These are phyloP conservation scores for Marmota monax DNA, from an alignment of 2,113 vertebrate species.

Conservation along the genomic window DNA sequence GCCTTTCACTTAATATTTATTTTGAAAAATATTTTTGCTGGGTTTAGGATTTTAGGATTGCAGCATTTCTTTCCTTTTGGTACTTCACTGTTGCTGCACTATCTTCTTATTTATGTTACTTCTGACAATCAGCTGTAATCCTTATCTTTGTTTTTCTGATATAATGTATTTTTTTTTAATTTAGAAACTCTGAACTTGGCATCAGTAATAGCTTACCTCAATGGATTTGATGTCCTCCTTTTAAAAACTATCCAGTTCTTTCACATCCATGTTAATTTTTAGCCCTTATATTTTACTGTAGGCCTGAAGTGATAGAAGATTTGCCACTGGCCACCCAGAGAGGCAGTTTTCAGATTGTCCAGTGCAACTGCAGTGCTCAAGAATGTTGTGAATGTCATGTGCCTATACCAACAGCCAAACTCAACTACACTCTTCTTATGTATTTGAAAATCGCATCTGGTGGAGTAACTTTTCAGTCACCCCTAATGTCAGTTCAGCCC, in stretches of 20 bases:
- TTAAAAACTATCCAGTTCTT: not conserved
- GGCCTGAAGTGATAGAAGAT: conserved; percentile 75
- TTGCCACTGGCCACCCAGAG: not conserved
- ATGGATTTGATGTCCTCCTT: not conserved
- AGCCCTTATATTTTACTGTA: conserved; percentile 53
- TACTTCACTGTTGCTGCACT: not conserved
- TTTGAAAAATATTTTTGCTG: not conserved
- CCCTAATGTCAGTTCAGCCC: conserved; percentile 83
- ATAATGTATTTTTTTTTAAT: not conserved
- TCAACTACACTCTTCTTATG: conserved; percentile 83
- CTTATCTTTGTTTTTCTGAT: not conserved
- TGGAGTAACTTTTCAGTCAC: conserved; percentile 78
- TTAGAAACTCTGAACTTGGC: not conserved
- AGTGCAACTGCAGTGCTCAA: conserved; percentile 75
- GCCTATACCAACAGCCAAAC: conserved; percentile 78
- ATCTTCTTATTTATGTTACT: not conserved
- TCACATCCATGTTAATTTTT: not conserved
- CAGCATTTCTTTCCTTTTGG: not conserved
- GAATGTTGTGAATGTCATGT: conserved; percentile 86
- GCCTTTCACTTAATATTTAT: not conserved
- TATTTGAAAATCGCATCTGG: conserved; percentile 82
- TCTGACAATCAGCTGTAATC: not conserved
- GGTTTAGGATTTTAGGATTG: not conserved
- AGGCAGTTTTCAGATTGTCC: conserved; percentile 51
- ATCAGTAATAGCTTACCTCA: not conserved